Evolutionary conservation across 1,140 invertebrate species (phyloP), one percentile per base, ranked within the genome.

Genomic region (Drosophila baimaii): DNA sequence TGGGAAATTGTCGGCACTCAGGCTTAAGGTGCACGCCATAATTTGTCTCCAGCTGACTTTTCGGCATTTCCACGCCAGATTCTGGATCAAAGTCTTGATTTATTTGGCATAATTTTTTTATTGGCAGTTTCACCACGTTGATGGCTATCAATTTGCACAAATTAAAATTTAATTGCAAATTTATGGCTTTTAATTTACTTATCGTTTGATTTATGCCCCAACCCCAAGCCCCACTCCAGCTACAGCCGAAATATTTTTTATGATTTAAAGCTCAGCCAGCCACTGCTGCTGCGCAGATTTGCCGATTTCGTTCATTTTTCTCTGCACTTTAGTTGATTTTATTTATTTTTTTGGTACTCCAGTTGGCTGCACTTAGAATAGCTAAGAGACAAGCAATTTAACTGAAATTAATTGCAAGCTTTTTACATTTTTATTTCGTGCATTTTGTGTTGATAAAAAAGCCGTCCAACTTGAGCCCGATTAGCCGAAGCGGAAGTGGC

Each of bases 81-180:
- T 56, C 65, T 58, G 65, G 49, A 77, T 76, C 74, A 61, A 47
- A 31, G 43, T 25, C 23, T 73, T 83, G 84, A 89, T 88, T 88
- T 89, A 89, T 89, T 83, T 61, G 31, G 47, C 68, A 68, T 61
- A 52, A 74, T 70, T 80, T 66, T 80, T 84, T 73, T 70, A 73
- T 64, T 88, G 79, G 64, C 72, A 51, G 82, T 80, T 77, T 68
- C 62, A 62, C 62, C 66, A 64, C 79, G 49, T 83, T 84, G 80
- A 83, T 83, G 77, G 51, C 86, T 69, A 83, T 88, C 84, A 84
- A 88, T 84, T 89, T 89, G 80, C 80, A 77, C 83, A 89, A 90
- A 90, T 86, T 90, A 86, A 90, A 90, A 90, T 83, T 90, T 90
- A 90, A 90, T 90, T 90, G 86, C 76, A 83, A 90, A 90, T 90